A percentile compares a stretch with the other conserved stretches of the same genome.
Evolutionary conservation across 2,113 vertebrate species (phyloP).

Genomic region (Pagrus major): DNA sequence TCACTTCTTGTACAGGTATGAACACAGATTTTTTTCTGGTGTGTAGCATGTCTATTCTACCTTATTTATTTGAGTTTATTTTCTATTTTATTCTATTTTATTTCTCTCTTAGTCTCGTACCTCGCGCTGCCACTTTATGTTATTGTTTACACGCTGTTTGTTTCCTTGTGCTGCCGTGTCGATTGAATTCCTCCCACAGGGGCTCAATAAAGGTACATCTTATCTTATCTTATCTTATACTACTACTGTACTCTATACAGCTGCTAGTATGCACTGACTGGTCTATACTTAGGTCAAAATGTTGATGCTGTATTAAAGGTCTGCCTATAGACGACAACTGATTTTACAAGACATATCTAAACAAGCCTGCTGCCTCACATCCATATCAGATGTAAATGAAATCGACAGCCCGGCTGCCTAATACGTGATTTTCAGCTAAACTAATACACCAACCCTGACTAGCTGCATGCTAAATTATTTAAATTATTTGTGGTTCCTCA

Average conservation of each 20-base stretch:
- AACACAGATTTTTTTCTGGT: too few relatives aligned
- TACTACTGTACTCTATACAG: neutral
- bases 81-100: too few relatives aligned
- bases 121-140: too few relatives aligned
- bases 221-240: too few relatives aligned
- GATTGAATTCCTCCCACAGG: too few relatives aligned
- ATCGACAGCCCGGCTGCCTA: slow-evolving; percentile 1
- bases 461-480: slow-evolving; percentile 66
- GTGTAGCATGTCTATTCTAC: too few relatives aligned
- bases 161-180: too few relatives aligned
- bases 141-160: too few relatives aligned
- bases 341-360: neutral
- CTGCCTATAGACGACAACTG: neutral
- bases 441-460: slow-evolving; percentile 28
- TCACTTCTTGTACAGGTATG: too few relatives aligned
- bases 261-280: neutral
- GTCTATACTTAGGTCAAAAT: neutral
- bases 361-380: neutral
- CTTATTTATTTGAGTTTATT: too few relatives aligned
- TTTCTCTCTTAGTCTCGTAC: too few relatives aligned
- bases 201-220: too few relatives aligned
- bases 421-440: slow-evolving; percentile 1
- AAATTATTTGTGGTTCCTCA: slow-evolving; percentile 64
- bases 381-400: slow-evolving; percentile 34
- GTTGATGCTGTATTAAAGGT: neutral